Base-by-base conservation (phyloP, 2,797 vertebrate genomes). In the Myripristis murdjan region DNA sequence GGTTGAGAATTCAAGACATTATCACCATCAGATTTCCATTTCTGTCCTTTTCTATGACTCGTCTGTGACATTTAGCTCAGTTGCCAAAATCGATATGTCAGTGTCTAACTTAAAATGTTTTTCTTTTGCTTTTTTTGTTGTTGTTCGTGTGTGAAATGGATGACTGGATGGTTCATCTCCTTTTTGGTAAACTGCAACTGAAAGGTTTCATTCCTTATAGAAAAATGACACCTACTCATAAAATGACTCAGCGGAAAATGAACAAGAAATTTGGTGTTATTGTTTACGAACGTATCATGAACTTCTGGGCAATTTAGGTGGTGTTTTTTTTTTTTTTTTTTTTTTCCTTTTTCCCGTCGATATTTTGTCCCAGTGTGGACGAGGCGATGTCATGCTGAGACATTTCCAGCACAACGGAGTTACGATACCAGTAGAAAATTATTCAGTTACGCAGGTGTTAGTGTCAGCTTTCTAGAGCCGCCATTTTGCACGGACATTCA, bases 91-190 rank as follows among this genome's bases (percentile, higher is more conserved):
- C 47, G 14, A 14, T 23, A 60, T 33, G 54, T 44, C 15, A 0
- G 14, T 51, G 37, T 49, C 16, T 18, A 28, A 41, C 28, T 26
- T 18, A n/a, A 31, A 10, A 18, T 23, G 47, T 49, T 55, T 1
- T 5, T 18, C 52, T 63, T 62, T 47, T 56, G 20, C 49, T 46
- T 23, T n/a, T n/a, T n/a, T n/a, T n/a, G n/a, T n/a, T n/a, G n/a
- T n/a, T n/a, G n/a, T n/a, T n/a, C n/a, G n/a, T n/a, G n/a, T 52
- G 47, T 26, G 71, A 23, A 73, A 70, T 53, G 54, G 70, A 75
- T 44, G 65, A 74, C 23, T 63, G 57, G 37, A 23, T 62, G 15
- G 6, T 64, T 53, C 2, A 18, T 53, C 41, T 58, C 82, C 33
- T 41, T 61, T 31, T 37, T 77, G n/a, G 71, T 57, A 20, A 49